A percentile compares a stretch with the other conserved stretches of the same genome.
phyloP scores from a whole-genome alignment of 2,888 invertebrate species.

The Ectemnius lituratus region DNA sequence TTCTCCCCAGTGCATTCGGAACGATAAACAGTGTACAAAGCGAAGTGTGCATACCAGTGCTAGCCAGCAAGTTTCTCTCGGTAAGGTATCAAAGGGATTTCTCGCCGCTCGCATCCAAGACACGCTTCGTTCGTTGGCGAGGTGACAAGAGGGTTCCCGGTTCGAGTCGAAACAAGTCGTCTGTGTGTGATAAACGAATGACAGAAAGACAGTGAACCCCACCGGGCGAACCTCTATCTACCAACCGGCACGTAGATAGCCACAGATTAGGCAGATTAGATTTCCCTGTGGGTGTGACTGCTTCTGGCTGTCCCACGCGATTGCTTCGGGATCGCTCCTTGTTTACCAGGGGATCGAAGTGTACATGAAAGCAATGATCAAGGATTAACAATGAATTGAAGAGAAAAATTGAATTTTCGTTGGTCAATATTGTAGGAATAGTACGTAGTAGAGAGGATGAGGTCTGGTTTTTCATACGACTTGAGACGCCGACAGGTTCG shows the following conservation, averaged over 20 bases:
- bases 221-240: slow-evolving; percentile 5
- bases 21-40: neutral
- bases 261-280: slow-evolving; percentile 62
- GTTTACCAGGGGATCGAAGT: neutral
- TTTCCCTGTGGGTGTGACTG: slow-evolving; percentile 44
- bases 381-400: neutral
- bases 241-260: slow-evolving; percentile 34
- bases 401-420: neutral
- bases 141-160: slow-evolving; percentile 43
- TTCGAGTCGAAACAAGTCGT: neutral
- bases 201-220: neutral
- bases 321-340: slow-evolving; percentile 9
- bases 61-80: slow-evolving; percentile 10
- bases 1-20: neutral
- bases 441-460: neutral
- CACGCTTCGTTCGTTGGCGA: neutral
- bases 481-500: neutral
- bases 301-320: slow-evolving; percentile 5
- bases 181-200: neutral
- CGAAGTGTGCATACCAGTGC: neutral
- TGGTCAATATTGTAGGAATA: neutral
- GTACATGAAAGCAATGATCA: neutral
- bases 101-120: neutral
- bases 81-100: slow-evolving; percentile 28
- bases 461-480: neutral